Evolutionary conservation across 2,888 invertebrate genomes (phyloP).

Genomic region (Hipparchia sbordonii): DNA sequence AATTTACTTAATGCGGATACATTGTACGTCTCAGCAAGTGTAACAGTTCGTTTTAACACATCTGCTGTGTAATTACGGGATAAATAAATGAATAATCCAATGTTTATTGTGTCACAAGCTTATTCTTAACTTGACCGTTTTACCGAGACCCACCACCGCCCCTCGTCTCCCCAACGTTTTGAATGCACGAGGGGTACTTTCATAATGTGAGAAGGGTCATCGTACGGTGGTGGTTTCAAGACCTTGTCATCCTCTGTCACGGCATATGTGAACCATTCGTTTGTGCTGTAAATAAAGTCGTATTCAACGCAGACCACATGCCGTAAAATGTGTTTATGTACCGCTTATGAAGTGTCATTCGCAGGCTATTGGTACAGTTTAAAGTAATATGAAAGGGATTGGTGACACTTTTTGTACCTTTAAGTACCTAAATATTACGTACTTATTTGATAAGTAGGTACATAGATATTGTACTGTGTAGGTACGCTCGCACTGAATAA

Average conservation of each 20-base stretch:
- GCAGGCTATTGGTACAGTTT: slow-evolving; percentile 16
- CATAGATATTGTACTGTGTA: not conserved
- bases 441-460: not conserved
- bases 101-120: slow-evolving; percentile 75
- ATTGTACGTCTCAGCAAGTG: slow-evolving; percentile 10
- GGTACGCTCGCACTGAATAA: not conserved
- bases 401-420: slow-evolving; percentile 33
- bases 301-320: slow-evolving; percentile 65
- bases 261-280: slow-evolving; percentile 78
- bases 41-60: slow-evolving; percentile 53
- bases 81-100: slow-evolving; percentile 71
- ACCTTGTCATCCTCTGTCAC: slow-evolving; percentile 75
- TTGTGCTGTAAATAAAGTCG: slow-evolving; percentile 72
- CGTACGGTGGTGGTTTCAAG: slow-evolving; percentile 49
- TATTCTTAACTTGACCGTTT: slow-evolving; percentile 52
- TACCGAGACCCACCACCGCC: slow-evolving; percentile 44
- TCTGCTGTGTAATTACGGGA: slow-evolving; percentile 69
- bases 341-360: slow-evolving; percentile 30
- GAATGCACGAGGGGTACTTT: slow-evolving; percentile 9
- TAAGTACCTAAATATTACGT: not conserved
- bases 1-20: slow-evolving; percentile 4
- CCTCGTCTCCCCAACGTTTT: not conserved
- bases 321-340: slow-evolving; percentile 39
- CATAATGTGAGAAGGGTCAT: slow-evolving; percentile 19
- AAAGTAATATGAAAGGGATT: slow-evolving; percentile 21